Base-by-base conservation (phyloP, 1,140 invertebrate species). In the Meloidogyne exigua region DNA sequence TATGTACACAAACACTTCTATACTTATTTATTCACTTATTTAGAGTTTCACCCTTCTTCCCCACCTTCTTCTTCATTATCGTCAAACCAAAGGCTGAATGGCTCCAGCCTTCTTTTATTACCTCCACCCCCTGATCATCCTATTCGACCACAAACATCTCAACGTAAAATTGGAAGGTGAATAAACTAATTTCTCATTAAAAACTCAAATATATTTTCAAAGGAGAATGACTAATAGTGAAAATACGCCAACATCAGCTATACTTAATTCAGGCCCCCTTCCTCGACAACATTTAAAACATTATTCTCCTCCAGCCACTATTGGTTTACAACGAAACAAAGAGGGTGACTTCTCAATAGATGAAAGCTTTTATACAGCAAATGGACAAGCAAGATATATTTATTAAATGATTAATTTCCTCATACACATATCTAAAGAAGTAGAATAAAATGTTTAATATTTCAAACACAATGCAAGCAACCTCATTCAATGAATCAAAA, bases 321-420 rank as follows among this genome's bases (percentile, higher is more conserved):
- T 42, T 13, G 66, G 36, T 62, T 36, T 57, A 65, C 36, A 25
- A 32, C 26, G 26, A 23, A 73, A 73, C 10, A 76, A 81, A 25
- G 82, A 85, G n/a, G 82, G 84, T 32, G 84, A 85, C 68, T 85
- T 84, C 62, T 80, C 81, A 4, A 79, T 85, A n/a, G 84, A 85
- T 62, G 84, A 85, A 67, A 87, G 75, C 32, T 81, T 86, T 80
- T 85, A 85, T 70, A 80, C 84, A 15, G 71, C 80, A 1, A 84
- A 85, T 75, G 68, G 75, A 28, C 69, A 68, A 72, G 13, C 72
- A 42, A 64, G 28, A 68, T 28, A 71, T n/a, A 26, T 57, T 57
- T 57, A 57, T 57, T 57, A n/a, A 32, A 57, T n/a, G n/a, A 57
- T 2, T 9, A 44, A 44, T 39, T 32, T 32, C 7, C 28, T 32